Evolutionary conservation across 2,797 vertebrate genomes (phyloP).

Genomic region (Malacoraja senta): DNA sequence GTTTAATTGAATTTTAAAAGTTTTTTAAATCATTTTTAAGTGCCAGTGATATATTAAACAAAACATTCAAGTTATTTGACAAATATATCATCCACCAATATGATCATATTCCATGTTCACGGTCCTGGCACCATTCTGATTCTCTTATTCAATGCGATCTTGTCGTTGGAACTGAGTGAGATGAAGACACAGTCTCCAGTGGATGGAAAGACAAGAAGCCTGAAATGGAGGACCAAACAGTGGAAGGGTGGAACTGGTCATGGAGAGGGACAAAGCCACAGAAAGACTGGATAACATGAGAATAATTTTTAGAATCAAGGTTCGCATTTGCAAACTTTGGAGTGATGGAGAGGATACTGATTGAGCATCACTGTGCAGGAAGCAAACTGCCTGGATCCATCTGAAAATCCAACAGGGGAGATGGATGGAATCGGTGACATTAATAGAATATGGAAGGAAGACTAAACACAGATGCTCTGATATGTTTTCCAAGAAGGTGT

Average conservation of each 20-base stretch:
- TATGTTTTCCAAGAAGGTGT: not conserved
- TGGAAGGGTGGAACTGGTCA: not conserved
- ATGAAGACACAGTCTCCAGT: not conserved
- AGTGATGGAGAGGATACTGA: not conserved
- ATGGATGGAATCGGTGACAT: not conserved
- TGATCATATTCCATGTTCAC: too few relatives aligned
- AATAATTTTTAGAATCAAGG: not conserved
- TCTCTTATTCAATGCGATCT: too few relatives aligned
- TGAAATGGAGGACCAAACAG: not conserved
- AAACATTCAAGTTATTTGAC: too few relatives aligned
- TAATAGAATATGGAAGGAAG: not conserved
- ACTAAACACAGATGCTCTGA: not conserved
- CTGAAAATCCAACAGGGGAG: not conserved
- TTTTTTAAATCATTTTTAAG: too few relatives aligned
- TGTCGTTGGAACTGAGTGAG: not conserved
- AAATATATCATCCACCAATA: too few relatives aligned
- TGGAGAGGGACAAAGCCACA: not conserved
- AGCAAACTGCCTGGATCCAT: not conserved
- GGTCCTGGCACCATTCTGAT: too few relatives aligned
- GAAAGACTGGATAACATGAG: not conserved
- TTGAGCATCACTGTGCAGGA: not conserved
- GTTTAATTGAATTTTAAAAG: too few relatives aligned
- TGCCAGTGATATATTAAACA: too few relatives aligned
- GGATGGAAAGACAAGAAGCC: not conserved
- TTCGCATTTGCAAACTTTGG: not conserved